A percentile compares a stretch with the other conserved stretches of the same genome.
Evolutionary conservation across 2,113 vertebrate genomes (phyloP).

Genomic region (Percina caprodes): DNA sequence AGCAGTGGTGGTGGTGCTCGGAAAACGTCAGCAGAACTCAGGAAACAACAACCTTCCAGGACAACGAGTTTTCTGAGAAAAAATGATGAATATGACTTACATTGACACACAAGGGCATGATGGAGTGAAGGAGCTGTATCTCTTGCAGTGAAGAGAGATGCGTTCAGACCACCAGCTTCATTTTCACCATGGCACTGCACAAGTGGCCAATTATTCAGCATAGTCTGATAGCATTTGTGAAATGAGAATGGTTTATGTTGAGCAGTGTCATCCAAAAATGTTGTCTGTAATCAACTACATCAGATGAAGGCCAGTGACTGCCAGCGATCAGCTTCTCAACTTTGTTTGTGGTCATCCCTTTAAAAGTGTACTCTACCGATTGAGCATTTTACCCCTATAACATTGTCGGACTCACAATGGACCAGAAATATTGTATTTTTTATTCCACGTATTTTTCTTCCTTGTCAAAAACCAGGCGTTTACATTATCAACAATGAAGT

Average conservation of each 20-base stretch:
- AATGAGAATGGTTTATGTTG: slow-evolving; percentile 7
- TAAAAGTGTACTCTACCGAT: neutral
- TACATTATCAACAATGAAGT: slow-evolving; percentile 8
- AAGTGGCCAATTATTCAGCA: slow-evolving; percentile 1
- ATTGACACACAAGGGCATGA: slow-evolving; percentile 10
- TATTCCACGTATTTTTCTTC: neutral
- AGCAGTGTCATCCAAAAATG: neutral
- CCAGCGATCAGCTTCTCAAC: neutral
- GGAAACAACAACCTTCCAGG: slow-evolving; percentile 50
- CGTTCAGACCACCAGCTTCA: slow-evolving; percentile 6
- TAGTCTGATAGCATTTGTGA: slow-evolving; percentile 2
- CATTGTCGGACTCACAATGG: neutral
- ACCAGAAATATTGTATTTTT: neutral
- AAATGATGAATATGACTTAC: slow-evolving; percentile 4
- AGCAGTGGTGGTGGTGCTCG: slow-evolving; percentile 25
- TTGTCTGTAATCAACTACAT: slow-evolving; percentile 5
- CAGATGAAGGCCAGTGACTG: slow-evolving; percentile 1
- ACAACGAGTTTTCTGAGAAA: slow-evolving; percentile 34
- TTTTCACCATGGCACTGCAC: neutral
- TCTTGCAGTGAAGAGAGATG: slow-evolving; percentile 1
- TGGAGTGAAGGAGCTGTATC: neutral
- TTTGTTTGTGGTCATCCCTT: neutral
- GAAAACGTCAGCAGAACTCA: slow-evolving; percentile 61
- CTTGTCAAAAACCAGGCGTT: neutral
- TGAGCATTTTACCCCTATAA: neutral